Percentiles rank a stretch among this genome's conserved stretches.
Evolutionary conservation across 2,113 vertebrate species (phyloP).

Genomic region (Anoura caudifer): DNA sequence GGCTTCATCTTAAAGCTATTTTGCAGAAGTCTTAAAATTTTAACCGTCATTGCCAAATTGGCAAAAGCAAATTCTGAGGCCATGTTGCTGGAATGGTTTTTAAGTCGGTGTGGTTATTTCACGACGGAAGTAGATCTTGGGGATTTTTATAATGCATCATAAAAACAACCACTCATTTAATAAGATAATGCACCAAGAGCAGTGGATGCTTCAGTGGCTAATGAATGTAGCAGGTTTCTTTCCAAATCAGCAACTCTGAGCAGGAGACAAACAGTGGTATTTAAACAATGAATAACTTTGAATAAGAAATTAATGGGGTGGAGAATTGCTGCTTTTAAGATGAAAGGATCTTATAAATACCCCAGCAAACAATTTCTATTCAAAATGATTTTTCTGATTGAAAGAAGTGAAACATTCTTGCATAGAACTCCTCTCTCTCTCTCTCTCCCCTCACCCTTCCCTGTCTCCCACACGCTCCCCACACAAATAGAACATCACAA

Average conservation of each 20-base stretch:
- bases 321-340: constrained; percentile 57
- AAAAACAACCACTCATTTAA: constrained; percentile 51
- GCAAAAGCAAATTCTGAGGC: not conserved
- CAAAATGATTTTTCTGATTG: constrained; percentile 30
- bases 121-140: not conserved
- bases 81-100: constrained; percentile 15
- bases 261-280: constrained; percentile 37
- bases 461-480: not conserved
- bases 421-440: not conserved
- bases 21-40: constrained; percentile 23
- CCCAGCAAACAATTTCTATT: constrained; percentile 34
- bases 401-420: not conserved
- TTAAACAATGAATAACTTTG: constrained; percentile 59
- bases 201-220: constrained; percentile 7
- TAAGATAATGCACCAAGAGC: constrained; percentile 14
- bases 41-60: not conserved
- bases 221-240: constrained; percentile 49
- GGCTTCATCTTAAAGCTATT: not conserved
- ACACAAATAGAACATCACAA: not conserved
- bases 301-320: constrained; percentile 53
- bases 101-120: not conserved
- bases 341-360: constrained; percentile 32
- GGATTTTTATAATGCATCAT: not conserved
- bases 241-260: constrained; percentile 54
- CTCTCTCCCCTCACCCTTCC: not conserved